Conservation (phyloP, 1,140 invertebrate genomes). For the Philopotamus ludificatus region DNA sequence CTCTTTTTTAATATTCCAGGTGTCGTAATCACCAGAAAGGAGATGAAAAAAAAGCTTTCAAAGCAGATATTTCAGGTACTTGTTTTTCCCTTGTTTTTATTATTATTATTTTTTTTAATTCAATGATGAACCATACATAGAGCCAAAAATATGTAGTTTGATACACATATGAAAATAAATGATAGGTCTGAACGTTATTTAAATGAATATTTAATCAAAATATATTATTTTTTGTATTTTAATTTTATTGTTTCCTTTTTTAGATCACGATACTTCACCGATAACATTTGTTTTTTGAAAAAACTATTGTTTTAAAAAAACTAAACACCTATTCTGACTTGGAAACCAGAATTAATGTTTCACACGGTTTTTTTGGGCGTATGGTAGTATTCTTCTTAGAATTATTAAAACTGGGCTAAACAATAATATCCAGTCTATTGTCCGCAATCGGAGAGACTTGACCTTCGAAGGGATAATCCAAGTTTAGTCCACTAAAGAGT, state of each 20-base stretch:
- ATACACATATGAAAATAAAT: conserved; percentile 37
- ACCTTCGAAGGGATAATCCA: too few species aligned
- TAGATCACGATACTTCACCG: neutral
- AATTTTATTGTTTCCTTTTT: neutral
- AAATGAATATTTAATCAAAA: too few species aligned
- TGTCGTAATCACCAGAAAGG: neutral
- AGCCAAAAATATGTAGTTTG: conserved; percentile 38
- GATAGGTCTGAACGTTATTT: conserved; percentile 42
- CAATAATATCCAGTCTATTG: too few species aligned
- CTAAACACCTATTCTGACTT: neutral
- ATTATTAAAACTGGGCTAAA: too few species aligned
- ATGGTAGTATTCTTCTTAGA: too few species aligned
- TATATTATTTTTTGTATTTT: neutral
- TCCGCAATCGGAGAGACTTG: too few species aligned
- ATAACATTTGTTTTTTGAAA: neutral
- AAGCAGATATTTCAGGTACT: neutral
- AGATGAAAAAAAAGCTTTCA: neutral
- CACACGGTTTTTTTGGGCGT: neutral
- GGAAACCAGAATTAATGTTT: neutral
- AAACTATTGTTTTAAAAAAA: neutral
- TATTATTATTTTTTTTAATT: conserved; percentile 14
- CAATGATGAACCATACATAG: conserved; percentile 36
- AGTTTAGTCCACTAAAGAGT: too few species aligned
- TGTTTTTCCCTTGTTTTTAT: conserved; percentile 2
- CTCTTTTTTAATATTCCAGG: neutral